phyloP scores from a whole-genome alignment of 2,888 invertebrate genomes.

The Thyatira batis region DNA sequence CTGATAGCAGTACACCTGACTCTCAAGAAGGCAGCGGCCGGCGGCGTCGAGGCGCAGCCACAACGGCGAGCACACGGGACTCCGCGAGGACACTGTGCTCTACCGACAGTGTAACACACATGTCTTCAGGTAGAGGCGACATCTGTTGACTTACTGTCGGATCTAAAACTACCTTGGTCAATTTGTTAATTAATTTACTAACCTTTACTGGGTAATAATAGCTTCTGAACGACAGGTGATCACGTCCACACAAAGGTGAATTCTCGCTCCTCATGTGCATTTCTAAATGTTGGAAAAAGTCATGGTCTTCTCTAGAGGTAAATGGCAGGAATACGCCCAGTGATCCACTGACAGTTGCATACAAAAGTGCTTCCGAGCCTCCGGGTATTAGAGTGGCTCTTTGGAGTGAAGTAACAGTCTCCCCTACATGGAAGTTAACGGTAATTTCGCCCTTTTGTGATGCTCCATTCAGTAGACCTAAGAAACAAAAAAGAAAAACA shows the following conservation, averaged over 20 bases:
- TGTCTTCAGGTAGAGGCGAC: constrained; percentile 29
- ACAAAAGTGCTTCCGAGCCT: constrained; percentile 97
- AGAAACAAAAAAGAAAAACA: not conserved
- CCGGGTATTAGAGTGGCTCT: constrained; percentile 98
- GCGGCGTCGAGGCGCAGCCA: constrained; percentile 50
- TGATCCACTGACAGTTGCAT: constrained; percentile 96
- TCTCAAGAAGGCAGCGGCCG: constrained; percentile 65
- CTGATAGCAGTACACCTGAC: constrained; percentile 55
- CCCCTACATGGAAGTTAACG: constrained; percentile 97
- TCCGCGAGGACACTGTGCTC: constrained; percentile 44
- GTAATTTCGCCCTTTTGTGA: constrained; percentile 98
- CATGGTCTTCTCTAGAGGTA: constrained; percentile 98
- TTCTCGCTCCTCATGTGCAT: constrained; percentile 99
- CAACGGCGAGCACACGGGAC: constrained; percentile 52
- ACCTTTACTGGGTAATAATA: constrained; percentile 99
- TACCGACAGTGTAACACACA: constrained; percentile 78
- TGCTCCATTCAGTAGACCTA: constrained; percentile 96
- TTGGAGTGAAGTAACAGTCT: constrained; percentile 97
- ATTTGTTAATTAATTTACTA: constrained; percentile 23
- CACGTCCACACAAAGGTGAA: constrained; percentile 97
- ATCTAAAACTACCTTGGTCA: constrained; percentile 3
- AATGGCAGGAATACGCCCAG: constrained; percentile 97
- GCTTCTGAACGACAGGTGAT: constrained; percentile 98
- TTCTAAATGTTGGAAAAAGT: constrained; percentile 99
- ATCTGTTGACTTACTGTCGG: constrained; percentile 76